Conservation (phyloP, 2,113 vertebrate genomes). For the Rhinichthys klamathensis region DNA sequence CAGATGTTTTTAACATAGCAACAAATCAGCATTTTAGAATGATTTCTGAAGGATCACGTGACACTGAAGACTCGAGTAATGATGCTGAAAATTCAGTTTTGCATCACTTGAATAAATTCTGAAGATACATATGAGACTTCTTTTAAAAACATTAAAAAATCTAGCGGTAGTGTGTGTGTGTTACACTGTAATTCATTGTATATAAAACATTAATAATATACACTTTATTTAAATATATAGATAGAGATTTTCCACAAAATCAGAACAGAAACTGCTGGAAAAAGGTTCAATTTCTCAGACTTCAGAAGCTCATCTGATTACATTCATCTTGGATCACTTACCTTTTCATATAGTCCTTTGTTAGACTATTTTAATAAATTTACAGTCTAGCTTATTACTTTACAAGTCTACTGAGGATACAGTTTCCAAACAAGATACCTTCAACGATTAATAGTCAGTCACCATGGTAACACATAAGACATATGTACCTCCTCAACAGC, state of each 20-base stretch:
- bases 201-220: background rate
- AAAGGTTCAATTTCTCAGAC: background rate
- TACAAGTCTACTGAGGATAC: background rate
- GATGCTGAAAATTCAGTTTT: background rate
- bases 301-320: background rate
- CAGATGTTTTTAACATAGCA: background rate
- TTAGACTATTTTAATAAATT: background rate
- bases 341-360: background rate
- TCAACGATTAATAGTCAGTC: background rate
- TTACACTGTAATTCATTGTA: too few species aligned
- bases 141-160: too few species aligned
- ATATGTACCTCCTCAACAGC: background rate
- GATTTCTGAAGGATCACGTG: background rate
- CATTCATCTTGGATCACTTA: background rate
- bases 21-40: background rate
- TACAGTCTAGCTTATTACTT: background rate
- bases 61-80: background rate
- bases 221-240: background rate
- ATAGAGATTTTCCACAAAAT: background rate
- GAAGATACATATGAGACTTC: too few species aligned
- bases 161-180: too few species aligned
- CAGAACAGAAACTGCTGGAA: background rate
- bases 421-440: background rate
- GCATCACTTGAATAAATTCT: too few species aligned
- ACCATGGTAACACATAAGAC: slow-evolving; percentile 5